Conservation (phyloP, 2,113 vertebrate species). For the Rutilus rutilus region DNA sequence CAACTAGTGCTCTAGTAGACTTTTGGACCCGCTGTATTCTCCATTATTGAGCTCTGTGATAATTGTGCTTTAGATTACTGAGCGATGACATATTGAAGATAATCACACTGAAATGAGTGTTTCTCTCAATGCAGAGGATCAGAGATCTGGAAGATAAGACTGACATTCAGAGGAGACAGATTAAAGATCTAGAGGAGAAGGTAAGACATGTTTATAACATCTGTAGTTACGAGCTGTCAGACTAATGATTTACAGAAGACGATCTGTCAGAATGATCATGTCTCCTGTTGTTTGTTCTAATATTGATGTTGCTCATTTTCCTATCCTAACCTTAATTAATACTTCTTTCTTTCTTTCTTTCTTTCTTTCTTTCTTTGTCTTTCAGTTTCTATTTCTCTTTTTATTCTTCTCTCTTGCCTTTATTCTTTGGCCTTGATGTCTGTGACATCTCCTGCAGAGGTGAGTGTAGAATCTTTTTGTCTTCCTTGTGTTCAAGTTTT, state of each 20-base stretch:
- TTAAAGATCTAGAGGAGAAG: conserved; percentile 99
- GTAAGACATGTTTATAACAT: conserved; percentile 64
- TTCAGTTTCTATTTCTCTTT: conserved; percentile 98
- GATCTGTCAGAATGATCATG: not conserved
- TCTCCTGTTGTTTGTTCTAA: not conserved
- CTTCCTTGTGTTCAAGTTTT: not conserved
- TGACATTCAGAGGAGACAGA: conserved; percentile 97
- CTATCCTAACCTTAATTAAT: not conserved
- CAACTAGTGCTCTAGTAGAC: not conserved
- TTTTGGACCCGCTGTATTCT: not conserved
- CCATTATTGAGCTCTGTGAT: not conserved
- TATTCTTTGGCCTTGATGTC: conserved; percentile 99
- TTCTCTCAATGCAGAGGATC: conserved; percentile 83
- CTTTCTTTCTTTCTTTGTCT: conserved; percentile 73
- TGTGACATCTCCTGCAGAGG: conserved; percentile 88
- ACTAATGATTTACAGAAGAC: not conserved
- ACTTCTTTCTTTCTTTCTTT: conserved; percentile 83
- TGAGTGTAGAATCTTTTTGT: conserved; percentile 77
- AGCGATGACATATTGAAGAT: not conserved
- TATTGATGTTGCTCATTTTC: not conserved
- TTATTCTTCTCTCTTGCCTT: conserved; percentile 99
- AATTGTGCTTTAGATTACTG: not conserved
- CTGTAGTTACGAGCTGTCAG: not conserved
- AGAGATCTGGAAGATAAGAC: conserved; percentile 98
- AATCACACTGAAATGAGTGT: not conserved